Base-by-base conservation (phyloP, 1,140 invertebrate species). In the Geopemphigus sp. region DNA sequence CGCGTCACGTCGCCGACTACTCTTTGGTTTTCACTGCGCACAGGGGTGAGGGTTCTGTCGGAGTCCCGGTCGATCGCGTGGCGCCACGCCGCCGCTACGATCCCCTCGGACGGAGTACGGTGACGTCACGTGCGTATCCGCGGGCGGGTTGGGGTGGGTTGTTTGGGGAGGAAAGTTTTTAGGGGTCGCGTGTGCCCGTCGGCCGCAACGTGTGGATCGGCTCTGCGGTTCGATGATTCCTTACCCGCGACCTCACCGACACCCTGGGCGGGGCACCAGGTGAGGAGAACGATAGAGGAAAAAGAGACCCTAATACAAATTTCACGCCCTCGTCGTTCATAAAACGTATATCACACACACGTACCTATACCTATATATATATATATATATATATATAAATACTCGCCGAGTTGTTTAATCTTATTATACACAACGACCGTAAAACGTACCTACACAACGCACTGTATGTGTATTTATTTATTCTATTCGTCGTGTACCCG, bases 31-130 rank as follows among this genome's bases (percentile, higher is more conserved):
- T 68, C 32, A 47, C 64, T 39, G 64, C 47, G 24, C 50, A 19
- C 47, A 15, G 47, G 68, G 68, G 68, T 54, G 74, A 78, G 74
- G 74, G 74, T 59, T 4, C 22, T 24, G 17, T 17, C 54, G 53
- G 39, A 29, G 53, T 15, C 26, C 45, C 74, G 74, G 74, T 78
- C 74, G 74, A 78, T 78, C 74, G 74, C 24, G 45, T 78, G 74
- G 74, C 74, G 74, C 74, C 74, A 47, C 39, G 22, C 26, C 26
- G 32, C 10, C 73, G 53, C 14, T 19, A 39, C 29, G 11, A 15
- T 22, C 39, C 39, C 39, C 56, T 57, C 32, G 24, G 8, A 17
- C 56, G 5, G 26, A 19, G 8, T 19, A 10, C 45, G 24, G 22
- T 63, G 74, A 76, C 73, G 73, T 76, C 73, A 76, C 73, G 56